Evolutionary conservation across 1,140 invertebrate species (phyloP).

Genomic region (Drosophila nebulosa): DNA sequence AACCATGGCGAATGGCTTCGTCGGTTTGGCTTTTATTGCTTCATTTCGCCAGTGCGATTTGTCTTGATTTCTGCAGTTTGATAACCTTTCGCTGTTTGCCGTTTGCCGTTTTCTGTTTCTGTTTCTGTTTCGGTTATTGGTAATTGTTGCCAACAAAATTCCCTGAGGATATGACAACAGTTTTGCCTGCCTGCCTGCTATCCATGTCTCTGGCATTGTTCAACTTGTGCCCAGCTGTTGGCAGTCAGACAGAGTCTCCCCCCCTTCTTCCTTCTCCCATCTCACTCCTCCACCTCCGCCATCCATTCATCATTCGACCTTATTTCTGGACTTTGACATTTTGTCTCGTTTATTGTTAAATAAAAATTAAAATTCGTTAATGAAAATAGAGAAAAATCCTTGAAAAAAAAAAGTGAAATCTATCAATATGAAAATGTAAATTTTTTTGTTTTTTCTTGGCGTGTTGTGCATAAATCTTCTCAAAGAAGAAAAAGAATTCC

Average conservation of each 20-base stretch:
- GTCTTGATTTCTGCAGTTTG: slow-evolving; percentile 74
- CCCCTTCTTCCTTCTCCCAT: background rate
- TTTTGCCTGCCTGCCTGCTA: slow-evolving; percentile 42
- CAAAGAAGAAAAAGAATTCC: background rate
- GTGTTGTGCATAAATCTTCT: slow-evolving; percentile 47
- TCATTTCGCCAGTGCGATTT: slow-evolving; percentile 71
- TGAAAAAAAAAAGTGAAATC: slow-evolving; percentile 50
- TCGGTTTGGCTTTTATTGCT: slow-evolving; percentile 71
- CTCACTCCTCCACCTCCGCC: background rate
- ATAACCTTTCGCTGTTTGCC: slow-evolving; percentile 70
- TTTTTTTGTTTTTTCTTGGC: slow-evolving; percentile 21
- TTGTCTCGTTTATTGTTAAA: background rate
- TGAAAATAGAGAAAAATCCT: background rate
- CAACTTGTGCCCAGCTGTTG: slow-evolving; percentile 28
- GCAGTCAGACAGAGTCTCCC: background rate
- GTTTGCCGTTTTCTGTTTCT: slow-evolving; percentile 38
- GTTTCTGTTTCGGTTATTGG: slow-evolving; percentile 60
- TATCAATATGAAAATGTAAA: background rate
- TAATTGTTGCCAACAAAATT: slow-evolving; percentile 74
- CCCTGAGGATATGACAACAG: slow-evolving; percentile 62
- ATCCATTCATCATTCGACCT: slow-evolving; percentile 24
- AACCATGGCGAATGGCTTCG: slow-evolving; percentile 39
- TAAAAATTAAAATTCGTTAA: background rate
- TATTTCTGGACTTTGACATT: slow-evolving; percentile 43
- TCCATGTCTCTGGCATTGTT: slow-evolving; percentile 66